Percentiles rank a stretch among this genome's conserved stretches.
Conservation (phyloP, 2,888 invertebrate genomes). For the Mimas tiliae region DNA sequence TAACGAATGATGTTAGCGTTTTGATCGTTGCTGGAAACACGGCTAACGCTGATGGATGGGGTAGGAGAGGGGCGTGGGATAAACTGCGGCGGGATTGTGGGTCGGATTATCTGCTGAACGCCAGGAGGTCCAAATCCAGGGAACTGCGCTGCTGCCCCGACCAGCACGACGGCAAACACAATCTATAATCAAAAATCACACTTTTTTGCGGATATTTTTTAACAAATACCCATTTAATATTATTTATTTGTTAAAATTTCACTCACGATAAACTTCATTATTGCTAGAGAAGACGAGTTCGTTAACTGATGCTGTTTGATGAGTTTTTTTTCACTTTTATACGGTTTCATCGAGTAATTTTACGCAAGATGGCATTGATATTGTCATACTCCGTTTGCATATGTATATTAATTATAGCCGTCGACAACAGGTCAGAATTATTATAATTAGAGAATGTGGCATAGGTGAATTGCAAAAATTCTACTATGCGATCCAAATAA, state of each 20-base stretch:
- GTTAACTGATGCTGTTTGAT: slow-evolving; percentile 49
- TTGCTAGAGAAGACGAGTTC: slow-evolving; percentile 42
- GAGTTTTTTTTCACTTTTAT: slow-evolving; percentile 54
- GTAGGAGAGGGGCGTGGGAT: slow-evolving; percentile 31
- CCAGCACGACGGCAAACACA: slow-evolving; percentile 59
- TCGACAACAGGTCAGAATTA: slow-evolving; percentile 27
- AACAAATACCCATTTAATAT: neutral
- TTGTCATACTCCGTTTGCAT: slow-evolving; percentile 55
- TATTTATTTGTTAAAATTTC: neutral
- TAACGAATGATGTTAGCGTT: slow-evolving; percentile 61
- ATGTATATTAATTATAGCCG: slow-evolving; percentile 49
- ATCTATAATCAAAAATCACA: slow-evolving; percentile 41
- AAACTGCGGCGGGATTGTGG: slow-evolving; percentile 29
- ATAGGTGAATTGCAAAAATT: slow-evolving; percentile 17
- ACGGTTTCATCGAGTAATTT: slow-evolving; percentile 48
- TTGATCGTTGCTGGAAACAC: slow-evolving; percentile 43
- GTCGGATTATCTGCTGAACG: neutral
- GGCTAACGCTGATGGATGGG: slow-evolving; percentile 44
- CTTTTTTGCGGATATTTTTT: neutral
- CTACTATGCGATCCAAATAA: too few species aligned
- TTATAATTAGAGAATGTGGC: slow-evolving; percentile 21
- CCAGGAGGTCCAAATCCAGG: slow-evolving; percentile 21
- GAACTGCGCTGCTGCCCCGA: slow-evolving; percentile 62
- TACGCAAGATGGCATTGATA: slow-evolving; percentile 65
- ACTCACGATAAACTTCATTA: slow-evolving; percentile 67